Conservation (phyloP, 2,888 invertebrate species). For the Celastrina argiolus region DNA sequence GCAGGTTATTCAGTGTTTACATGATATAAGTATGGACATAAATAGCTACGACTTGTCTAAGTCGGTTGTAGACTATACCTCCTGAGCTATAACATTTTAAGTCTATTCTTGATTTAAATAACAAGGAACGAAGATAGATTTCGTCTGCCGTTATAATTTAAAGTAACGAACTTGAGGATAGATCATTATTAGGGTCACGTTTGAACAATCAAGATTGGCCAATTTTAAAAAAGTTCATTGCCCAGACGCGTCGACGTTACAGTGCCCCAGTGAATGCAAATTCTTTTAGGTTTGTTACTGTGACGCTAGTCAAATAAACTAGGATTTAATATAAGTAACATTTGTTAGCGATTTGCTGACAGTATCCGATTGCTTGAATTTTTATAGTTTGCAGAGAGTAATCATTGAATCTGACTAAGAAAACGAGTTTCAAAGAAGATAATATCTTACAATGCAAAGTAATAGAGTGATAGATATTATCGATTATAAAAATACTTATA, state of each 20-base stretch:
- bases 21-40: background rate
- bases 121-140: no score
- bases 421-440: no score
- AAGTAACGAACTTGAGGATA: background rate
- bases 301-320: no score
- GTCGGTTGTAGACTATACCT: no score
- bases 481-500: background rate
- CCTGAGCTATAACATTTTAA: no score
- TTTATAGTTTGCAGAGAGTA: no score
- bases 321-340: no score
- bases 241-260: slow-evolving; percentile 1
- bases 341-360: no score
- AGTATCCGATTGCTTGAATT: background rate
- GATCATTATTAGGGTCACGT: slow-evolving; percentile 2
- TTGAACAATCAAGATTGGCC: background rate
- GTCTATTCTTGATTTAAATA: no score
- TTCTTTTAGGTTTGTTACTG: background rate
- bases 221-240: slow-evolving; percentile 10
- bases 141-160: background rate
- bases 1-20: background rate
- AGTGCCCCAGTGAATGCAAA: background rate
- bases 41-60: background rate
- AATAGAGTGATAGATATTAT: no score
- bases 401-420: no score
- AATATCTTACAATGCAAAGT: no score